phyloP scores from a whole-genome alignment of 2,797 vertebrate species.

The Lutjanus argentimaculatus region DNA sequence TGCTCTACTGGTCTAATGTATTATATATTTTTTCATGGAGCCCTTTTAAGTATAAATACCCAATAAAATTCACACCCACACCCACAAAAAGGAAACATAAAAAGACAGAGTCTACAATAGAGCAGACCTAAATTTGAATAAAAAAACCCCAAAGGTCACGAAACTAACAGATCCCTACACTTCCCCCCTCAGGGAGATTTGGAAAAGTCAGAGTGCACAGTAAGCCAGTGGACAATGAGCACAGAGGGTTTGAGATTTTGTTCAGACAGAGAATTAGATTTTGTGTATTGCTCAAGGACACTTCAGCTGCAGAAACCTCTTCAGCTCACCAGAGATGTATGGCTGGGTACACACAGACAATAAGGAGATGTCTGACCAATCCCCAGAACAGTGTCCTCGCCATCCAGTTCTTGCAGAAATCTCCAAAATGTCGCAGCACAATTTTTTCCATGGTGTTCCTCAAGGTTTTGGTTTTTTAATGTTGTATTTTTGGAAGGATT shows the following conservation, averaged over 20 bases:
- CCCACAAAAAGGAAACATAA: neutral
- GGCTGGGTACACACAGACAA: too few species aligned
- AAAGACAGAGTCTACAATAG: neutral
- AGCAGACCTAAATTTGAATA: neutral
- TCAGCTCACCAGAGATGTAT: too few species aligned
- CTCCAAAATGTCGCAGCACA: too few species aligned
- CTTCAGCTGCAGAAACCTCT: conserved; percentile 3
- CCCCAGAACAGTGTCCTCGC: too few species aligned
- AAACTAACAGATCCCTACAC: neutral
- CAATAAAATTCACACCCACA: neutral
- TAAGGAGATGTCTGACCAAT: too few species aligned
- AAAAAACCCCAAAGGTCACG: neutral
- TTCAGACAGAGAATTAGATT: neutral
- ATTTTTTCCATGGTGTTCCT: too few species aligned
- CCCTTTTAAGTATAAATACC: neutral
- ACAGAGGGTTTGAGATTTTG: conserved; percentile 5
- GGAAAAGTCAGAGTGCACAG: neutral
- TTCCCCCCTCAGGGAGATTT: neutral
- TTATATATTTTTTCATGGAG: conserved; percentile 1
- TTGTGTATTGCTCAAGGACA: neutral
- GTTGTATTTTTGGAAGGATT: too few species aligned
- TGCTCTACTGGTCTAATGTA: conserved; percentile 1
- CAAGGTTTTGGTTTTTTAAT: too few species aligned
- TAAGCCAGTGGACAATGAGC: conserved; percentile 6
- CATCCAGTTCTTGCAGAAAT: too few species aligned